These are phyloP conservation scores for Synanceia verrucosa DNA, from an alignment of 2,797 vertebrate genomes.

Conservation along the genomic window DNA sequence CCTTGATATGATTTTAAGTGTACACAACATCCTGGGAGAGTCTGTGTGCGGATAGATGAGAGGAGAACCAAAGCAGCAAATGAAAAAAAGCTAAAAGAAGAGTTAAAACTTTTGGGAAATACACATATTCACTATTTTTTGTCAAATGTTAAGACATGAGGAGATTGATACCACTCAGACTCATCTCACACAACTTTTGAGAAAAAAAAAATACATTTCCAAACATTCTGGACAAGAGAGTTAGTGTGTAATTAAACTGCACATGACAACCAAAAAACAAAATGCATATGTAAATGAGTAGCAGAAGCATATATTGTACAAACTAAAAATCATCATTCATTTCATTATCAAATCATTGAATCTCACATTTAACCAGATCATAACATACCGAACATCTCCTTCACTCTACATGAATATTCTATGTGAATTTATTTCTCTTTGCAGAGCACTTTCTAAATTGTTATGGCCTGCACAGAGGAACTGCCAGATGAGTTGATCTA, in stretches of 20 bases:
- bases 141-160: not conserved
- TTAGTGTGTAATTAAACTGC: conserved; percentile 28
- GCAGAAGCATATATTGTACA: conserved; percentile 21
- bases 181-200: not conserved
- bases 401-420: not conserved
- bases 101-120: conserved; percentile 12
- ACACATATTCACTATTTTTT: not conserved
- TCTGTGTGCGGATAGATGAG: conserved; percentile 13
- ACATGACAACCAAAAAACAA: conserved; percentile 25
- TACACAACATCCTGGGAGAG: not conserved
- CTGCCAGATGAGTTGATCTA: conserved; percentile 13
- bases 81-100: not conserved
- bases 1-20: conserved; percentile 31
- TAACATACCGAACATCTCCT: conserved; percentile 12
- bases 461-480: conserved; percentile 27
- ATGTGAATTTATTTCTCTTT: not conserved
- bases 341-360: conserved; percentile 34
- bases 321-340: conserved; percentile 21
- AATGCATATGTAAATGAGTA: conserved; percentile 4
- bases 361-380: conserved; percentile 32
- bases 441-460: conserved; percentile 24
- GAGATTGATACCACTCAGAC: not conserved
- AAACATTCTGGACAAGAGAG: conserved; percentile 11
- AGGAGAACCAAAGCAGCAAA: conserved; percentile 13
- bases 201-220: not conserved